Conservation (phyloP, 2,113 vertebrate genomes). For the Gavia stellata region DNA sequence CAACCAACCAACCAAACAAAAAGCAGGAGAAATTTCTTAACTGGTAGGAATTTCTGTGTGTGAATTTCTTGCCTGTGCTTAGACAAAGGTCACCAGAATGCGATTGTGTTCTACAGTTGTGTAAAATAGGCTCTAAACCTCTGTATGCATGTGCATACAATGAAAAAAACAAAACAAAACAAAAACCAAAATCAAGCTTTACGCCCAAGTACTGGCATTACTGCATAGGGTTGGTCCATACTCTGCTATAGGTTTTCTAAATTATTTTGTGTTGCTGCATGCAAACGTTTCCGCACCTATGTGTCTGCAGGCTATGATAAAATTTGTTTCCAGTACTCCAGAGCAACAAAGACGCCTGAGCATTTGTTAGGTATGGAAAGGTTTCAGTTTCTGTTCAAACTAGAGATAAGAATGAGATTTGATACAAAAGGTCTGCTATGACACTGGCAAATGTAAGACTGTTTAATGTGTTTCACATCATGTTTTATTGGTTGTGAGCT, state of each 20-base stretch:
- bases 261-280: neutral
- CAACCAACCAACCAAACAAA: neutral
- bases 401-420: neutral
- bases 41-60: neutral
- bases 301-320: neutral
- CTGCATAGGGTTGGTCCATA: neutral
- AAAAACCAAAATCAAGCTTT: neutral
- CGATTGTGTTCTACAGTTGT: accelerated
- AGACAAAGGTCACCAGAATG: neutral
- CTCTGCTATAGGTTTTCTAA: neutral
- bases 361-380: neutral
- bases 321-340: neutral
- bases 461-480: neutral
- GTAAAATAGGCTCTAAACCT: neutral
- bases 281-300: neutral
- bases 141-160: neutral
- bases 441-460: neutral
- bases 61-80: neutral
- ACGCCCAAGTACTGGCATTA: neutral
- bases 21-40: neutral
- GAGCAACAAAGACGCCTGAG: neutral
- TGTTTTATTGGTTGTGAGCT: neutral
- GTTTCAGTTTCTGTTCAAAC: neutral
- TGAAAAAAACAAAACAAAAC: neutral
- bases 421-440: neutral